These are phyloP conservation scores for Camponotus pennsylvanicus DNA, from an alignment of 1,140 invertebrate species.

Conservation along the genomic window DNA sequence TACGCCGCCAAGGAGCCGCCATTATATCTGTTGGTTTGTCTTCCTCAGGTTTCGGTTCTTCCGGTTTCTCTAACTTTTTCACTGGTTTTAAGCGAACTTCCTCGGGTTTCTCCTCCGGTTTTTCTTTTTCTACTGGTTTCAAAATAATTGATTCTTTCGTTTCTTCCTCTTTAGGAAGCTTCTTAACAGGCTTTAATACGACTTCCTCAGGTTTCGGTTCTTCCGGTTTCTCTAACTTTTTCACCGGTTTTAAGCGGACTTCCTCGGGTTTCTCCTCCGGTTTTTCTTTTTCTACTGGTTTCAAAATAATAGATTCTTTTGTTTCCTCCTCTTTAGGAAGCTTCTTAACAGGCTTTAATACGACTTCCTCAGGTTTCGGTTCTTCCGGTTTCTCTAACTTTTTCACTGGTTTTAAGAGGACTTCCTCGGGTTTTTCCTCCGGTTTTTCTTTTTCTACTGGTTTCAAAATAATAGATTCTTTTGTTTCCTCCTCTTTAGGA, in stretches of 20 bases:
- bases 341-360: constrained; percentile 3
- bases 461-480: constrained; percentile 70
- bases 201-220: constrained; percentile 68
- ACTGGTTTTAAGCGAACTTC: constrained; percentile 61
- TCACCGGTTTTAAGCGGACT: background rate
- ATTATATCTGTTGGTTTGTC: constrained; percentile 42
- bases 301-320: constrained; percentile 69
- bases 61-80: background rate
- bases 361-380: too few species aligned
- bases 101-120: constrained; percentile 77
- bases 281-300: constrained; percentile 49
- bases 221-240: constrained; percentile 20
- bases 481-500: constrained; percentile 69
- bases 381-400: background rate
- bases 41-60: constrained; percentile 43
- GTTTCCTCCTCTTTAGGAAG: constrained; percentile 76
- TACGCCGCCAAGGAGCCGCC: constrained; percentile 70
- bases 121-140: constrained; percentile 77
- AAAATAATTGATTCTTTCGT: constrained; percentile 67
- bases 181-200: constrained; percentile 56
- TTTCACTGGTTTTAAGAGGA: constrained; percentile 63
- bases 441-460: too few species aligned
- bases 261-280: constrained; percentile 72
- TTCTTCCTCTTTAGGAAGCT: constrained; percentile 50
- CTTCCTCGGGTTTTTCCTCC: too few species aligned